Base-by-base conservation (phyloP, 2,888 invertebrate species). In the Tridacna crocea region DNA sequence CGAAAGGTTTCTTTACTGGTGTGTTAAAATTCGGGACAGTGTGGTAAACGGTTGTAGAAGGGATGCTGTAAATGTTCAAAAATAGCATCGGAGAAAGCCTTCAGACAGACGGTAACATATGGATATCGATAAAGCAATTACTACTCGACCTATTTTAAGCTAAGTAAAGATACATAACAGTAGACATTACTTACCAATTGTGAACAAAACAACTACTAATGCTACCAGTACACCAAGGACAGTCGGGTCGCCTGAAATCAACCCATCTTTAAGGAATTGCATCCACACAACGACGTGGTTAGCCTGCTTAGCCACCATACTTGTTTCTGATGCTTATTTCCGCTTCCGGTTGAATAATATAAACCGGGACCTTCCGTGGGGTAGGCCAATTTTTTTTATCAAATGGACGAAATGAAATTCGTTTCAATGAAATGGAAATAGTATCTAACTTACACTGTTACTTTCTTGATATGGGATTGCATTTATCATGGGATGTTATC, bases 211-310 rank as follows among this genome's bases (percentile, higher is more conserved):
- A 46, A 89, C 83, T 19, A 83, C 36, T 51, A 88, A n/a, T 3
- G 89, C 88, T 0, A 87, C 80, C 36, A 88, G 26, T 17, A 90
- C 76, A 27, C 89, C 90, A 12, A 90, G 63, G 12, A 89, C 88
- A 22, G 88, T 85, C 22, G 88, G 77, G 82, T 90, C 91, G 24
- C 88, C 88, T n/a, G 76, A 79, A 60, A 87, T 72, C 11, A 91
- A 22, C 46, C 88, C 88, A 19, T 78, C 75, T 77, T 88, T 87
- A 19, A 90, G 46, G 36, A 76, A 82, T 78, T 83, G 73, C 77
- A 85, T 78, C 82, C 83, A 83, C 15, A 83, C 82, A 13, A 68
- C 51, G 51, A 80, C 82, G 75, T 85, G 87, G 80, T 87, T 80
- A 51, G 68, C 60, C 47, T 48, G n/a, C 11, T 74, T 72, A 65